These are phyloP conservation scores for Pseudochaenichthys georgianus DNA, from an alignment of 2,797 vertebrate species.

Conservation along the genomic window DNA sequence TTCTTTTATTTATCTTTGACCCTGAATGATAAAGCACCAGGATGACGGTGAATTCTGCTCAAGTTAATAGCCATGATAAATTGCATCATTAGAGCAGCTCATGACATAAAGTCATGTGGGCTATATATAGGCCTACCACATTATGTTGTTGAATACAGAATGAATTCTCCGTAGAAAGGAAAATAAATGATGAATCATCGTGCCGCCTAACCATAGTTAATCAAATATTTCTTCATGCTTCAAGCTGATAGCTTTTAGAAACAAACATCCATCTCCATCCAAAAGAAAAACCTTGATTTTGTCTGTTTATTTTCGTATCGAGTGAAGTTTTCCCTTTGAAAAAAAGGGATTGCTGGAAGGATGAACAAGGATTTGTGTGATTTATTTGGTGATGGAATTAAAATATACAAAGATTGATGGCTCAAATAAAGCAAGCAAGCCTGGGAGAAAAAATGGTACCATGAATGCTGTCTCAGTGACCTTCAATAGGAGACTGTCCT, in stretches of 20 bases:
- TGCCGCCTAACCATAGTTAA: neutral
- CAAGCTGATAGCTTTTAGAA: neutral
- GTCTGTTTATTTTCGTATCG: no score
- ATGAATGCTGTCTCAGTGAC: slow-evolving; percentile 32
- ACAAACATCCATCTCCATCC: neutral
- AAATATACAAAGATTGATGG: neutral
- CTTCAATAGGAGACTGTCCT: slow-evolving; percentile 44
- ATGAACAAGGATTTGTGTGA: neutral
- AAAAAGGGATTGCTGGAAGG: neutral
- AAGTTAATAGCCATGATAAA: neutral
- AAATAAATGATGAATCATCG: neutral
- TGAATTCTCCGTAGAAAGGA: neutral
- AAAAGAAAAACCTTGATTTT: neutral
- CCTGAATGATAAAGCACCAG: neutral
- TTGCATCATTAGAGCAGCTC: neutral
- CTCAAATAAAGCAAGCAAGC: slow-evolving; percentile 6
- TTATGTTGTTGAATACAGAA: neutral
- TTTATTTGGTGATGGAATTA: neutral
- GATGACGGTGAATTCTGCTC: neutral
- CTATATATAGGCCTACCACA: neutral
- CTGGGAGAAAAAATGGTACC: neutral
- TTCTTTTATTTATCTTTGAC: neutral
- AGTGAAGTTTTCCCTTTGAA: no score
- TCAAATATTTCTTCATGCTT: no score
- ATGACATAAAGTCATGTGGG: neutral